phyloP scores from a whole-genome alignment of 2,888 invertebrate species.

The Plagodis dolabraria region DNA sequence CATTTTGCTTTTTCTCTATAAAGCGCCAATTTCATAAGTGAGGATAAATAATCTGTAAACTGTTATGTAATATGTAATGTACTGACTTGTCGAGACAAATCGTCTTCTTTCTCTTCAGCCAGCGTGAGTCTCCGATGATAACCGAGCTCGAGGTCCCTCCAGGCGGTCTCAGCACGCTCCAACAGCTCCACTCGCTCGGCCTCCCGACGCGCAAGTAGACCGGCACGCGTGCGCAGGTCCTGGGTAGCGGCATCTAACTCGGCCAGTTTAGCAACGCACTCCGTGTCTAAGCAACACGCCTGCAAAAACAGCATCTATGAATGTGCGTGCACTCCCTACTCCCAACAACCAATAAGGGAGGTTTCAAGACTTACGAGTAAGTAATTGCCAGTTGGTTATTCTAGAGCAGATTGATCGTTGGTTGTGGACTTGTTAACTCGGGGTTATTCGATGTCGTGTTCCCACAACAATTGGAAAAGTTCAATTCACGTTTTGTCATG shows the following conservation, averaged over 20 bases:
- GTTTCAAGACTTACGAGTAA: too few species aligned
- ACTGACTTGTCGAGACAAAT: conserved; percentile 58
- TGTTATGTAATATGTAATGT: not conserved
- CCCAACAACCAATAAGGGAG: too few species aligned
- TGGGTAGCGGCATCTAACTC: conserved; percentile 52
- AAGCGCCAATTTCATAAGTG: too few species aligned
- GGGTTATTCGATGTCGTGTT: too few species aligned
- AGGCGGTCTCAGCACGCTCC: conserved; percentile 72
- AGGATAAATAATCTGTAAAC: not conserved
- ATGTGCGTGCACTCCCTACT: too few species aligned
- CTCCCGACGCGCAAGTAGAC: conserved; percentile 60
- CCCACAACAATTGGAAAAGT: too few species aligned
- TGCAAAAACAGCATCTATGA: conserved; percentile 28
- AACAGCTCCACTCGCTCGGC: conserved; percentile 64
- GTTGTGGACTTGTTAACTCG: too few species aligned
- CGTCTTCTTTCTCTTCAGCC: conserved; percentile 65
- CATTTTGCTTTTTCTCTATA: too few species aligned
- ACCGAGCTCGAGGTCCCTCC: conserved; percentile 70
- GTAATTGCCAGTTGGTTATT: too few species aligned
- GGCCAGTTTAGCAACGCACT: conserved; percentile 53
- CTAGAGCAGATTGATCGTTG: too few species aligned
- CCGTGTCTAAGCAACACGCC: conserved; percentile 63
- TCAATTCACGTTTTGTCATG: too few species aligned
- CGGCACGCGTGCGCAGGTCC: conserved; percentile 60
- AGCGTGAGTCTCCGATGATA: conserved; percentile 61